A percentile compares a stretch with the other conserved stretches of the same genome.
Conservation (phyloP, 2,797 vertebrate genomes). For the Pelobates cultripes region DNA sequence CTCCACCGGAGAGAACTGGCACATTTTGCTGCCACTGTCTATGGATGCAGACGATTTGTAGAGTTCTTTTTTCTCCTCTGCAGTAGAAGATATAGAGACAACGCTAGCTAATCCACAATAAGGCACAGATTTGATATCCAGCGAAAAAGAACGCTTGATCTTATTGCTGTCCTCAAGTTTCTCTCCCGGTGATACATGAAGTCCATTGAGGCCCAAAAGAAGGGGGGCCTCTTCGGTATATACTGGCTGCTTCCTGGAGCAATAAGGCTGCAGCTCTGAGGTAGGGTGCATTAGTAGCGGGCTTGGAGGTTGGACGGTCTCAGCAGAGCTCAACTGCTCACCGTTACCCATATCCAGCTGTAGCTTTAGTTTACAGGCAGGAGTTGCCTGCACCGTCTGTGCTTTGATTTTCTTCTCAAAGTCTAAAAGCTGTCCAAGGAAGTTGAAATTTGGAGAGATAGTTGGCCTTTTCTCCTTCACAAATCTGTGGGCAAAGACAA, state of each 20-base stretch:
- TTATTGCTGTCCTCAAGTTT: slow-evolving; percentile 79
- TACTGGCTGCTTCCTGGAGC: background rate
- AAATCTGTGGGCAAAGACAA: slow-evolving; percentile 74
- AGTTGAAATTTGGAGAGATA: slow-evolving; percentile 98
- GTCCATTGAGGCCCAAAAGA: slow-evolving; percentile 76
- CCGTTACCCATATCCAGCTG: slow-evolving; percentile 68
- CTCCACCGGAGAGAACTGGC: slow-evolving; percentile 91
- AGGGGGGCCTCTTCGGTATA: slow-evolving; percentile 72
- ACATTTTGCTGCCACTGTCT: slow-evolving; percentile 78
- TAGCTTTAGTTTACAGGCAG: slow-evolving; percentile 69
- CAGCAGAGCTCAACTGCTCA: slow-evolving; percentile 55
- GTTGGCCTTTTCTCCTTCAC: slow-evolving; percentile 97
- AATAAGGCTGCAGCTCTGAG: slow-evolving; percentile 53
- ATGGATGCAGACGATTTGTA: slow-evolving; percentile 77
- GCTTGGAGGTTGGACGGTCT: slow-evolving; percentile 52
- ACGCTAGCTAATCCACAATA: slow-evolving; percentile 67
- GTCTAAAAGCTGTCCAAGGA: slow-evolving; percentile 94
- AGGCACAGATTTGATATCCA: slow-evolving; percentile 87
- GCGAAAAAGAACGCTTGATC: slow-evolving; percentile 90
- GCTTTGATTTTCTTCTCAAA: slow-evolving; percentile 92
- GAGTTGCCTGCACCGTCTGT: slow-evolving; percentile 60
- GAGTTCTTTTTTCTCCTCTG: slow-evolving; percentile 75
- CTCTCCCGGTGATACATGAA: slow-evolving; percentile 75
- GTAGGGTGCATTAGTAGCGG: slow-evolving; percentile 57
- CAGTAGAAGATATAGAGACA: slow-evolving; percentile 58